A percentile compares a stretch with the other conserved stretches of the same genome.
phyloP scores from a whole-genome alignment of 2,888 invertebrate species.

The Drosophila tanythrix region DNA sequence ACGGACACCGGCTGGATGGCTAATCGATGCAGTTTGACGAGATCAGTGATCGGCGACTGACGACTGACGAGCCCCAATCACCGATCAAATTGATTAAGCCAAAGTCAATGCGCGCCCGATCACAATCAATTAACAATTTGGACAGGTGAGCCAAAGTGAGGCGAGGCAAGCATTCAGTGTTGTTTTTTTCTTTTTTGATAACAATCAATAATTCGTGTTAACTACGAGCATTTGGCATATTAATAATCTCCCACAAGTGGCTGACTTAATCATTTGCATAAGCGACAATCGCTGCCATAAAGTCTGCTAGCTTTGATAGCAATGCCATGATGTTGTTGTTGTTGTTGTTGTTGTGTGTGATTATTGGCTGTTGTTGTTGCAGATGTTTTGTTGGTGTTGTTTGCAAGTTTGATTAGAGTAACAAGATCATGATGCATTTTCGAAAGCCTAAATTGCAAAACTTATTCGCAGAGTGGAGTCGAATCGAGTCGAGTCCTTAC shows the following conservation, averaged over 20 bases:
- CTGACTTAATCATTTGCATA: conserved; percentile 48
- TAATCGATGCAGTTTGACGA: conserved; percentile 67
- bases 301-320: conserved; percentile 46
- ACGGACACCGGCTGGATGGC: conserved; percentile 18
- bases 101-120: conserved; percentile 76
- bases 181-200: conserved; percentile 43
- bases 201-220: conserved; percentile 33
- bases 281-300: conserved; percentile 24
- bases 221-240: not conserved
- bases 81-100: conserved; percentile 70
- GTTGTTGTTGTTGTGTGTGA: not conserved
- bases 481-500: conserved; percentile 47
- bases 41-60: conserved; percentile 59
- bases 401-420: conserved; percentile 69
- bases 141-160: conserved; percentile 45
- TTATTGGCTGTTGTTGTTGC: conserved; percentile 5
- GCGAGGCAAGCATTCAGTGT: conserved; percentile 28
- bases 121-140: conserved; percentile 73
- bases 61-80: conserved; percentile 24
- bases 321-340: conserved; percentile 46
- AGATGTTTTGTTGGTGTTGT: conserved; percentile 60
- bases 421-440: conserved; percentile 78
- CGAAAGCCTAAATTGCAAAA: conserved; percentile 68
- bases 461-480: conserved; percentile 14
- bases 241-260: conserved; percentile 39